Evolutionary conservation across 2,113 vertebrate species (phyloP), one percentile per base, ranked within the genome.

Genomic region (Scolopax mira): DNA sequence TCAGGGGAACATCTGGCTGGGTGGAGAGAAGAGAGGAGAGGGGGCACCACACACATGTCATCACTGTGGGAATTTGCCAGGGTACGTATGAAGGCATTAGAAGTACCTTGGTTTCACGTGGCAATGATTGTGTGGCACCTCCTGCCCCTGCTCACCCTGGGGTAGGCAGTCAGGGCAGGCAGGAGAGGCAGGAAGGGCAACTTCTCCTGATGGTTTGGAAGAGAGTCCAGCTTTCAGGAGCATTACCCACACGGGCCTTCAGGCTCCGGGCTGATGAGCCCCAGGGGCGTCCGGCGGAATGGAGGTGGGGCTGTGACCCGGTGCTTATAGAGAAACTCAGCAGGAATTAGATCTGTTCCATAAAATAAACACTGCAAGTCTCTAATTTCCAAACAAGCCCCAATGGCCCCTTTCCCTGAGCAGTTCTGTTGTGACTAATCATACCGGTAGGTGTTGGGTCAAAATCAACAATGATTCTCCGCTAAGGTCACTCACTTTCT

Each of bases 381-480:
- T 81, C 82, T 61, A n/a, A 96, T 93, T 97, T 96, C 90, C 95
- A 97, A 97, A 96, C 97, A 97, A 94, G 92, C 94, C 85, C 66
- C 52, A 86, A 31, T 77, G 94, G 62, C 92, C 91, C 89, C 85
- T 94, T 97, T 85, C 78, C 70, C 93, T 44, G 51, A 54, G 94
- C 90, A 74, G 81, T 35, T 94, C 93, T 85, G 84, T 95, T 96
- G 91, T 98, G 96, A 98, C 96, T 97, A 97, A 98, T 96, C 60
- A 10, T 86, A 37, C 95, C 97, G 93, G 96, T 96, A 98, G 98
- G 97, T 97, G 97, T 94, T 97, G 97, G 98, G 97, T 97, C 97
- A 94, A 96, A 94, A 93, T 98, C 97, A 97, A 97, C 97, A 93
- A 97, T 96, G 89, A 92, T 69, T 98, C 96, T 97, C 87, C 93